Evolutionary conservation across 1,140 invertebrate genomes (phyloP).

Genomic region (Diorhabda elongata): DNA sequence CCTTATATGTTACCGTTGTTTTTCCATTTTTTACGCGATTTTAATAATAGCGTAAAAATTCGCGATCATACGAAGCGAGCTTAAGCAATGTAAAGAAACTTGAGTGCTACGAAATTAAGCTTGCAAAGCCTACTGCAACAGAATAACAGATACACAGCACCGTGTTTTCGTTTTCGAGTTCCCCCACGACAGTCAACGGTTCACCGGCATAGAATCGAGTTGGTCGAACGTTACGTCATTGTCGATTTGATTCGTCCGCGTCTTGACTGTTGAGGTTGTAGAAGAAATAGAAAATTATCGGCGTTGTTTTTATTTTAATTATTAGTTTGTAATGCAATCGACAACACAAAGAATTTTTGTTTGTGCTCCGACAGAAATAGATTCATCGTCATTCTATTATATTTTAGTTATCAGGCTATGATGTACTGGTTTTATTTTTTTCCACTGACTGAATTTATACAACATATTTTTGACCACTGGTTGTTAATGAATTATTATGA

Average conservation of each 20-base stretch:
- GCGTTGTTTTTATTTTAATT: background rate
- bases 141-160: background rate
- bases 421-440: too few species aligned
- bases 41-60: background rate
- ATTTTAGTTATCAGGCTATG: too few species aligned
- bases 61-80: background rate
- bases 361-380: background rate
- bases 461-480: too few species aligned
- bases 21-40: background rate
- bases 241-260: background rate
- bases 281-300: background rate
- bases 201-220: background rate
- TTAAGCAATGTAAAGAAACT: background rate
- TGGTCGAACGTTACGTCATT: background rate
- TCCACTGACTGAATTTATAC: too few species aligned
- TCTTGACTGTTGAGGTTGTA: background rate
- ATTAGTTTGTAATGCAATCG: background rate
- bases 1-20: background rate
- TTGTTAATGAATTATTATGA: too few species aligned
- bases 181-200: background rate
- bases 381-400: background rate
- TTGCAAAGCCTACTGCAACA: background rate
- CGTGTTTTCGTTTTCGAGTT: conserved; percentile 2
- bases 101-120: background rate
- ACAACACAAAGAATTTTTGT: background rate